A percentile compares a stretch with the other conserved stretches of the same genome.
Conservation (phyloP, 2,888 invertebrate species). For the Catocala fraxini region DNA sequence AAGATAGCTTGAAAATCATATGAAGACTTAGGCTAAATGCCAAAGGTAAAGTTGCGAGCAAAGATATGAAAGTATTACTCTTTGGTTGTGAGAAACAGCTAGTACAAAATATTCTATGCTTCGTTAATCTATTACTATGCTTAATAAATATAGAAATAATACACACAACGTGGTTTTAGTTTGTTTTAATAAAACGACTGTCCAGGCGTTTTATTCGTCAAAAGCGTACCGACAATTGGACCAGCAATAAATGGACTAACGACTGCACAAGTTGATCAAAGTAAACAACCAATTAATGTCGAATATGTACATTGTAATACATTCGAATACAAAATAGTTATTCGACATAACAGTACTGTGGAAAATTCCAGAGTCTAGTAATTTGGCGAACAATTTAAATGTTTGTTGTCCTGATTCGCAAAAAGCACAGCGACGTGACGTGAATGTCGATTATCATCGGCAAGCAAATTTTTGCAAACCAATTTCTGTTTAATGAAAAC, state of each 20-base stretch:
- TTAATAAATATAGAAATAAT: no score
- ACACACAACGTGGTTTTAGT: background rate
- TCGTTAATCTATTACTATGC: no score
- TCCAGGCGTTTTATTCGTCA: slow-evolving; percentile 6
- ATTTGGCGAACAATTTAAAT: slow-evolving; percentile 60
- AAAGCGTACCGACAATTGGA: slow-evolving; percentile 16
- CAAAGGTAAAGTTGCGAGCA: background rate
- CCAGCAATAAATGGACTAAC: slow-evolving; percentile 33
- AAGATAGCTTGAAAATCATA: no score
- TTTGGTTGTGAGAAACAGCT: background rate
- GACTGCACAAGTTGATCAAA: slow-evolving; percentile 23
- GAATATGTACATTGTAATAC: slow-evolving; percentile 39
- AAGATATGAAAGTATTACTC: slow-evolving; percentile 1
- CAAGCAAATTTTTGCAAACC: slow-evolving; percentile 42
- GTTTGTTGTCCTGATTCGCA: slow-evolving; percentile 61
- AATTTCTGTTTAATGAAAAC: slow-evolving; percentile 39
- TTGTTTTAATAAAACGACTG: background rate
- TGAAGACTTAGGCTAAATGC: no score
- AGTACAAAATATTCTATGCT: no score
- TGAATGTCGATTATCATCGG: slow-evolving; percentile 45
- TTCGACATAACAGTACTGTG: slow-evolving; percentile 35
- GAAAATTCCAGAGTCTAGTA: slow-evolving; percentile 45
- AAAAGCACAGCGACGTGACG: slow-evolving; percentile 56
- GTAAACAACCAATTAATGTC: slow-evolving; percentile 40
- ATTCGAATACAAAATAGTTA: slow-evolving; percentile 42